A percentile compares a stretch with the other conserved stretches of the same genome.
Evolutionary conservation across 2,888 invertebrate species (phyloP).

Genomic region (Watsonalla binaria): DNA sequence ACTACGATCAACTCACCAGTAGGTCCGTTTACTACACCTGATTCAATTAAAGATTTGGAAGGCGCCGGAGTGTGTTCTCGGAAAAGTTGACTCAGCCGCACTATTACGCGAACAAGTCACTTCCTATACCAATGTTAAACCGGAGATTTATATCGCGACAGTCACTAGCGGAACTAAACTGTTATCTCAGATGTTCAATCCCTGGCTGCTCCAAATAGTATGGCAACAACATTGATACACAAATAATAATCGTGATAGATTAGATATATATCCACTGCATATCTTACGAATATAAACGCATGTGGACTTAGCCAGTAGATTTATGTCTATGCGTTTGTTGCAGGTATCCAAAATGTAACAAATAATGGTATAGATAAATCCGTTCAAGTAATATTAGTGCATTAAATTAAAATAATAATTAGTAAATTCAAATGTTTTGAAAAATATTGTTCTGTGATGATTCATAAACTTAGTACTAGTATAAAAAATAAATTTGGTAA

Average conservation of each 20-base stretch:
- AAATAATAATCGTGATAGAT: not conserved
- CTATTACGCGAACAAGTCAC: conserved; percentile 38
- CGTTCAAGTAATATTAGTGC: too few species aligned
- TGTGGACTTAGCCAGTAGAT: too few species aligned
- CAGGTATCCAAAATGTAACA: too few species aligned
- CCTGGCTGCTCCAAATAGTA: not conserved
- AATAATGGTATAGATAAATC: too few species aligned
- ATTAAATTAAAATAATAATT: too few species aligned
- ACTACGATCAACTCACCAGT: conserved; percentile 34
- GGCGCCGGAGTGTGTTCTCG: conserved; percentile 33
- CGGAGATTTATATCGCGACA: conserved; percentile 23
- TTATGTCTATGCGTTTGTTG: too few species aligned
- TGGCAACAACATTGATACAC: not conserved
- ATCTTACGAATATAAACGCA: too few species aligned
- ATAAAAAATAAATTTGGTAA: too few species aligned
- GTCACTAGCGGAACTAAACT: conserved; percentile 9
- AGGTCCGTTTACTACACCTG: conserved; percentile 27
- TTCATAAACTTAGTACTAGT: too few species aligned
- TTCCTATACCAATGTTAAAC: conserved; percentile 45
- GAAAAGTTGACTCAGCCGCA: conserved; percentile 41
- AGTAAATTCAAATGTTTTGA: too few species aligned
- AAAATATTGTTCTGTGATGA: too few species aligned
- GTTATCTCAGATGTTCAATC: not conserved
- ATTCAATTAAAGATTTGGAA: conserved; percentile 43
- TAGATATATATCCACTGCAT: not conserved